A percentile compares a stretch with the other conserved stretches of the same genome.
phyloP scores from a whole-genome alignment of 1,140 invertebrate genomes.

The Drosophila mojavensis region DNA sequence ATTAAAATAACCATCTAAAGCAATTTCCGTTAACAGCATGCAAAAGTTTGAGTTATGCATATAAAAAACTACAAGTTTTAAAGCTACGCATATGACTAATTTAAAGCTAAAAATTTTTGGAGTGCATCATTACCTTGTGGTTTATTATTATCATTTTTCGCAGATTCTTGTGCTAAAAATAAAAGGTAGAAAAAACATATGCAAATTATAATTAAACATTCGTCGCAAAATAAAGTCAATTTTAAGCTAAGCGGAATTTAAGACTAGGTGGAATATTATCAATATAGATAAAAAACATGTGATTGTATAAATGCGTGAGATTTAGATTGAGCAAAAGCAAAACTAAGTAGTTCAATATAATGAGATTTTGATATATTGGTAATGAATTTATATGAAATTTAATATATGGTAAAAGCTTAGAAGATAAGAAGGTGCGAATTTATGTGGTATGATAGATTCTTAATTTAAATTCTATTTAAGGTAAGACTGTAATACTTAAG shows the following conservation, averaged over 20 bases:
- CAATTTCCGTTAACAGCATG: conserved; percentile 52
- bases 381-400: not conserved
- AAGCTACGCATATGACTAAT: not conserved
- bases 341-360: no score
- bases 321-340: not conserved
- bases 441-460: no score
- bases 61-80: not conserved
- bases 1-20: conserved; percentile 18
- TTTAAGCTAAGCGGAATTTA: conserved; percentile 15
- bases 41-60: conserved; percentile 7
- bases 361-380: not conserved
- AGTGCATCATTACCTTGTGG: conserved; percentile 73
- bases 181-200: conserved; percentile 63
- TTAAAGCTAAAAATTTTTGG: conserved; percentile 1
- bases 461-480: no score
- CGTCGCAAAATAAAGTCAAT: conserved; percentile 16
- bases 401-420: not conserved
- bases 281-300: not conserved
- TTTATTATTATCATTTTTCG: conserved; percentile 84
- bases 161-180: conserved; percentile 83
- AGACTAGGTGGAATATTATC: not conserved
- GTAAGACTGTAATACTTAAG: no score
- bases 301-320: not conserved
- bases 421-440: no score
- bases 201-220: conserved; percentile 46